Evolutionary conservation across 1,140 invertebrate genomes (phyloP), one percentile per base, ranked within the genome.

Genomic region (Acyrthosiphon pisum): DNA sequence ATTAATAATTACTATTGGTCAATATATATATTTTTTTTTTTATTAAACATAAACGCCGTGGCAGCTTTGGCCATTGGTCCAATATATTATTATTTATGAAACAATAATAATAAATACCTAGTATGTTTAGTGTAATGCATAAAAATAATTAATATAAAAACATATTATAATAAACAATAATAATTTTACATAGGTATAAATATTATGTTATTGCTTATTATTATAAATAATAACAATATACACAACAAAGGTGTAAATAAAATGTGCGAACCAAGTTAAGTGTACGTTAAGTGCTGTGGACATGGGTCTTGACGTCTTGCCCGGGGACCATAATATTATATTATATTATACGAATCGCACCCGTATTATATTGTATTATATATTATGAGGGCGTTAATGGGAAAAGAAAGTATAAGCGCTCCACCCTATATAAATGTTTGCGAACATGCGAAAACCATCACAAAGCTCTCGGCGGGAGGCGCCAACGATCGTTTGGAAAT

Each of bases 361-460:
- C 23, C 83, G 83, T 48, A 87, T 87, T 86, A 76, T 76, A 76
- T 41, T 44, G 83, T 86, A 44, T 86, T 87, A 50, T 50, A 22
- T 50, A 50, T 88, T 88, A 86, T 44, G 84, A 53, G 87, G 87
- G 87, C 35, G 87, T 88, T 90, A 90, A 90, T 56, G 88, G 88
- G 48, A 56, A 90, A 90, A 53, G 48, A 90, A 56, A 90, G 88
- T 90, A 41, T 50, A 50, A 53, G 88, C 88, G 88, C 6, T 90
- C 8, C 50, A 90, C 88, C 48, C 88, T 44, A 20, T 60, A 60
- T 60, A 60, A 90, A 60, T 90, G 88, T 90, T 90, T 41, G 50
- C 37, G 53, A 90, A 53, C 88, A 90, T 26, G 88, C 53, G 88
- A 90, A 60, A 90, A 90, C 88, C 88, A 60, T 90, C 88, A 90